phyloP scores from a whole-genome alignment of 2,113 vertebrate species.

The Brienomyrus brachyistius region DNA sequence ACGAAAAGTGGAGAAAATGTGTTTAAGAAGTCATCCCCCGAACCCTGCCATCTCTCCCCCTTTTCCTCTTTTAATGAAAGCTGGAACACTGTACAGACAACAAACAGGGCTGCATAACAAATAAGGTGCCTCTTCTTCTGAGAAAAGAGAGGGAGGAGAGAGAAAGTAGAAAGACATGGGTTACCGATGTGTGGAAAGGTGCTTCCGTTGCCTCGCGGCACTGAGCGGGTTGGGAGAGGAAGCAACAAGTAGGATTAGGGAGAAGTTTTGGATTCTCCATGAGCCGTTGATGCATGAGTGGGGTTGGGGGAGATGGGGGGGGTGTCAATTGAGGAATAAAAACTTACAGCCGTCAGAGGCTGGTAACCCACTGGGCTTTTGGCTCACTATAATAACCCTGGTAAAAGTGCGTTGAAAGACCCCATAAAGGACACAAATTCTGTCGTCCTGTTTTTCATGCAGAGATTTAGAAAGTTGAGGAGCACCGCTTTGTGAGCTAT shows the following conservation, averaged over 20 bases:
- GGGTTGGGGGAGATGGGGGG: conserved; percentile 33
- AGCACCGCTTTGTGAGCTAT: conserved; percentile 64
- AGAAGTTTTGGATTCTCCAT: conserved; percentile 62
- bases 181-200: conserved; percentile 66
- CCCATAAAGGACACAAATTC: conserved; percentile 75
- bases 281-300: conserved; percentile 59
- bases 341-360: conserved; percentile 62
- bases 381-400: conserved; percentile 65
- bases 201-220: conserved; percentile 58
- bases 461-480: conserved; percentile 65
- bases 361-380: conserved; percentile 56
- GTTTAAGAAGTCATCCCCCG: conserved; percentile 96
- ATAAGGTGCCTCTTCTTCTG: conserved; percentile 61
- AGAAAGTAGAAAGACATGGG: conserved; percentile 56
- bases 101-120: conserved; percentile 87
- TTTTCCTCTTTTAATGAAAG: conserved; percentile 75
- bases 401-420: conserved; percentile 65
- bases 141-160: not conserved
- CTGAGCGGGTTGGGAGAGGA: conserved; percentile 48
- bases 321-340: conserved; percentile 64
- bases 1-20: conserved; percentile 92
- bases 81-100: conserved; percentile 83
- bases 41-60: conserved; percentile 26
- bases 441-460: conserved; percentile 66
- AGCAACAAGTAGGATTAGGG: conserved; percentile 84